Conservation (phyloP, 2,888 invertebrate genomes). For the Nomada ruficornis region DNA sequence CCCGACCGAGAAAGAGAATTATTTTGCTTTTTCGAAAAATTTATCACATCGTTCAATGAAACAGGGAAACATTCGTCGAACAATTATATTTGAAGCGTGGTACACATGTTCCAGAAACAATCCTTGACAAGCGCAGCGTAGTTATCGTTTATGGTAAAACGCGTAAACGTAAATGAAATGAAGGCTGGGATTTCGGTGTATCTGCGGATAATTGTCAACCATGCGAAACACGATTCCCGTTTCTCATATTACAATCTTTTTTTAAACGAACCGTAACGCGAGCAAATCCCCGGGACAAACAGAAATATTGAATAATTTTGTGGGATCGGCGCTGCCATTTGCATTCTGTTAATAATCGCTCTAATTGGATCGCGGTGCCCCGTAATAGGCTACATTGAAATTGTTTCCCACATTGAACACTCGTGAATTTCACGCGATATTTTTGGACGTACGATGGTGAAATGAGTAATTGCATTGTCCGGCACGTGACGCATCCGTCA, state of each 20-base stretch:
- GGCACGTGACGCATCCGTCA: not conserved
- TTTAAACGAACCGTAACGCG: constrained; percentile 8
- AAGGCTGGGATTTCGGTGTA: not conserved
- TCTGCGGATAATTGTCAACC: constrained; percentile 2
- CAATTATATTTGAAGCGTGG: too few species aligned
- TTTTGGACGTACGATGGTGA: constrained; percentile 15
- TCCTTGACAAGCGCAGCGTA: not conserved
- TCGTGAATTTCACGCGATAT: constrained; percentile 28
- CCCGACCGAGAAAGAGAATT: too few species aligned
- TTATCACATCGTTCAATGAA: too few species aligned
- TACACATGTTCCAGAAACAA: not conserved
- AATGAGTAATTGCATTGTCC: constrained; percentile 16
- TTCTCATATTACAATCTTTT: not conserved
- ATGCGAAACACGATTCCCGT: not conserved
- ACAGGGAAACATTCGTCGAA: too few species aligned
- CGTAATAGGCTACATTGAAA: constrained; percentile 44
- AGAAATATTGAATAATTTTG: constrained; percentile 40
- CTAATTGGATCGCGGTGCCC: constrained; percentile 42
- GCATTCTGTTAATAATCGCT: constrained; percentile 47
- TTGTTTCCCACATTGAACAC: constrained; percentile 23
- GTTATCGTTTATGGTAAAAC: not conserved
- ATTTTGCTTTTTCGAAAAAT: too few species aligned
- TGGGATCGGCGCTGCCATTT: constrained; percentile 30
- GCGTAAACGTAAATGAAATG: not conserved
- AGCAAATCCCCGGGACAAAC: constrained; percentile 17